Percentiles rank a stretch among this genome's conserved stretches.
phyloP scores from a whole-genome alignment of 2,797 vertebrate genomes.

The Macropus fuliginosus region DNA sequence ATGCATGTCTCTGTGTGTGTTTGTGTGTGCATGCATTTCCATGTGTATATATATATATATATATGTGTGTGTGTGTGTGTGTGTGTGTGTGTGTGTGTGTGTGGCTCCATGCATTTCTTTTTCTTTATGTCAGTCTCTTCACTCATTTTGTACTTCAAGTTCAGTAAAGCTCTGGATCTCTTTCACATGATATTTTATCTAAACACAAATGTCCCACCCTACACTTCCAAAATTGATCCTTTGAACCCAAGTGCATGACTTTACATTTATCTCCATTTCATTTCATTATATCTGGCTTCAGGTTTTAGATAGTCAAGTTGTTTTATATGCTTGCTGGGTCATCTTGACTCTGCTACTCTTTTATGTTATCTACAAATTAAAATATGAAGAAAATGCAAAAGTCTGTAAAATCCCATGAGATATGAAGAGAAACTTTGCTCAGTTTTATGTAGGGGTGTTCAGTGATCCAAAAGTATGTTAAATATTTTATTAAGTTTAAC shows the following conservation, averaged over 20 bases:
- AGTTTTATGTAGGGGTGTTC: background rate
- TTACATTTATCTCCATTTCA: background rate
- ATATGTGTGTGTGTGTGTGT: no score
- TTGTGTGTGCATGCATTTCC: no score
- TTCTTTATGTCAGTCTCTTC: background rate
- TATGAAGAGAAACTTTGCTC: background rate
- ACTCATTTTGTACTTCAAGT: background rate
- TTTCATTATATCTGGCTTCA: background rate
- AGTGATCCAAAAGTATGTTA: background rate
- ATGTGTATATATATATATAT: no score
- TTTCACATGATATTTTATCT: background rate
- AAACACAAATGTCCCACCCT: background rate
- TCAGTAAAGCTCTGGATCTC: background rate
- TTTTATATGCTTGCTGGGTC: background rate
- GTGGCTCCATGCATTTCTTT: no score
- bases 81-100: background rate
- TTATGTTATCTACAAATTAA: background rate
- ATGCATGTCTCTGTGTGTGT: no score
- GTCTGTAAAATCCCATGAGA: background rate
- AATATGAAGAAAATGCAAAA: background rate
- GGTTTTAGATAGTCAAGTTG: background rate
- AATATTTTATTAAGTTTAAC: slow-evolving; percentile 8
- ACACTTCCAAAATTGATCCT: background rate
- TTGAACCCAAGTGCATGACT: background rate
- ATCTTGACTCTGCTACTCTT: background rate